Evolutionary conservation across 2,888 invertebrate genomes (phyloP), one percentile per base, ranked within the genome.

Genomic region (Aphodius sticticus): DNA sequence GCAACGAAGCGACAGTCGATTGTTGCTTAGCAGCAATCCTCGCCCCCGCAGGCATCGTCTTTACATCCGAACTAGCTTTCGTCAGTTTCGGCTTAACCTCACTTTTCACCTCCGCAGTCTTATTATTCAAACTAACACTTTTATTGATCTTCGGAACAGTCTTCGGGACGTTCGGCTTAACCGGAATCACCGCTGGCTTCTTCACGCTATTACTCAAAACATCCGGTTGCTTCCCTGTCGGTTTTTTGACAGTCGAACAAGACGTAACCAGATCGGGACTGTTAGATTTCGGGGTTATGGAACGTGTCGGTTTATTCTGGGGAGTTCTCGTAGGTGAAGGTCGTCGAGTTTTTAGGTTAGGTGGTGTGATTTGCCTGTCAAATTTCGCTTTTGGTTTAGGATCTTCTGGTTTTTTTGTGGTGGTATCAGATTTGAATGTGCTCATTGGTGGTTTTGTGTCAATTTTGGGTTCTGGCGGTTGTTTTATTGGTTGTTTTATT

Each of bases 251-350:
- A 0, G 89, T 88, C 0, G 92, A 92, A 86, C 95, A 95, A 85
- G 94, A 94, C 0, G 94, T 94, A 4, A 95, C 94, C 38, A 95
- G 88, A 86, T 95, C 95, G 0, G 95, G 95, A 86, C 94, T 94
- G 84, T 94, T 94, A 69, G 87, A 81, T 85, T 85, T 84, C 6
- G 86, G 85, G 77, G 88, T 89, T 84, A 89, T 37, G 37, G 80
- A 38, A 69, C 69, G 76, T 38, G 74, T n/a, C 69, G 86, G 84
- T 69, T 77, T 77, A 53, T 77, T 79, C 14, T 69, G 35, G 37
- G 80, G 80, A 0, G 86, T 80, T 77, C 87, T 85, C 5, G 86
- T 85, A 0, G 88, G 86, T 16, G 89, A 89, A 2, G 89, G 85
- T 81, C 87, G 88, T 70, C 87, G 84, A 4, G 86, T 91, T 82